phyloP scores from a whole-genome alignment of 2,888 invertebrate genomes.

The Perizoma affinitatum region DNA sequence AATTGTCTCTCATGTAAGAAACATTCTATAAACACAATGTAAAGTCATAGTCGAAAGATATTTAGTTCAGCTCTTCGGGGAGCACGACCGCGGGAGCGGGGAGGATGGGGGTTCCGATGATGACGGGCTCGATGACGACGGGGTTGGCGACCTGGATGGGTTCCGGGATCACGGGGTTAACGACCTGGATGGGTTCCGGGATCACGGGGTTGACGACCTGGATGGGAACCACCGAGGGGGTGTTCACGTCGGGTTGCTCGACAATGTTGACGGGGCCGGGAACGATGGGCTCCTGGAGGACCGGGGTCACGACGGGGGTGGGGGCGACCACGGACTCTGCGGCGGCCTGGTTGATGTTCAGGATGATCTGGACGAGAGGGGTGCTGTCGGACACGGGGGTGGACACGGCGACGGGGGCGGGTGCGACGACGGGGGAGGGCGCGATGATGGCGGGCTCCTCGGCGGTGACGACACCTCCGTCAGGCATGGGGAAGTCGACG shows the following conservation, averaged over 20 bases:
- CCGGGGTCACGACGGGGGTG: slow-evolving; percentile 27
- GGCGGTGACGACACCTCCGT: slow-evolving; percentile 32
- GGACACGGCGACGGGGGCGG: slow-evolving; percentile 4
- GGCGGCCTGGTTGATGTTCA: slow-evolving; percentile 48
- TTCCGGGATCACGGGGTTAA: slow-evolving; percentile 27
- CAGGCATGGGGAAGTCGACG: slow-evolving; percentile 38
- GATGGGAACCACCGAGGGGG: slow-evolving; percentile 33
- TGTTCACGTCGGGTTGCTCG: slow-evolving; percentile 32
- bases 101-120: slow-evolving; percentile 45
- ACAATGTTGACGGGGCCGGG: slow-evolving; percentile 27
- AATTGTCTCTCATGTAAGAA: slow-evolving; percentile 7
- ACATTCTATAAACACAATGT: slow-evolving; percentile 13
- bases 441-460: slow-evolving; percentile 40
- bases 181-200: slow-evolving; percentile 35
- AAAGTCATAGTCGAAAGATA: slow-evolving; percentile 2
- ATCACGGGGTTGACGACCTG: slow-evolving; percentile 34
- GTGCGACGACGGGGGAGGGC: slow-evolving; percentile 26
- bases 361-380: slow-evolving; percentile 53
- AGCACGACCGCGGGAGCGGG: slow-evolving; percentile 49
- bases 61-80: slow-evolving; percentile 52
- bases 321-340: slow-evolving; percentile 31
- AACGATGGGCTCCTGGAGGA: slow-evolving; percentile 26
- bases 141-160: slow-evolving; percentile 17
- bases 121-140: slow-evolving; percentile 39
- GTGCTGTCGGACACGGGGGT: slow-evolving; percentile 35